A percentile compares a stretch with the other conserved stretches of the same genome.
These are phyloP conservation scores for Poeciliopsis prolifica DNA, from an alignment of 2,113 vertebrate species.

Conservation along the genomic window DNA sequence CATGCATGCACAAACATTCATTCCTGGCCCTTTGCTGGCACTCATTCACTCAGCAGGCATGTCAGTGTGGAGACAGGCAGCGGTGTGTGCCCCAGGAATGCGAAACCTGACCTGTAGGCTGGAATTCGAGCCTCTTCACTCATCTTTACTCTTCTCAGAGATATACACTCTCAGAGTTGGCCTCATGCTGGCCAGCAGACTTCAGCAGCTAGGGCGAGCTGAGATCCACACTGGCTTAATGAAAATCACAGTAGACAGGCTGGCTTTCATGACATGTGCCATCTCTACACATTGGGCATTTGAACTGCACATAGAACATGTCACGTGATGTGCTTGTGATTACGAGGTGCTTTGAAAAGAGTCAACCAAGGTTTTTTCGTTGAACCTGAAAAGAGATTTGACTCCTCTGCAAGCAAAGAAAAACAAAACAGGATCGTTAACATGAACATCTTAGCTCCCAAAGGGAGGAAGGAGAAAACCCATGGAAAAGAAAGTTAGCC, in stretches of 20 bases:
- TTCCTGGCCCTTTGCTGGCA: slow-evolving; percentile 60
- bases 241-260: slow-evolving; percentile 33
- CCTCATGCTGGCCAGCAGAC: slow-evolving; percentile 30
- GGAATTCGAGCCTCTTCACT: slow-evolving; percentile 75
- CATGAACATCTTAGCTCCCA: slow-evolving; percentile 75
- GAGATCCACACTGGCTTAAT: slow-evolving; percentile 33
- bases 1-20: slow-evolving; percentile 30
- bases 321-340: neutral
- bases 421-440: slow-evolving; percentile 62
- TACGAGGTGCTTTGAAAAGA: neutral
- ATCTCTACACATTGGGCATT: neutral
- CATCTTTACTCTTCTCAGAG: slow-evolving; percentile 70
- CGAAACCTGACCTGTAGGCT: slow-evolving; percentile 77
- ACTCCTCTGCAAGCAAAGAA: slow-evolving; percentile 48
- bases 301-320: neutral
- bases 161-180: slow-evolving; percentile 48
- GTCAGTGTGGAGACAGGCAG: slow-evolving; percentile 76
- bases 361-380: neutral
- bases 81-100: slow-evolving; percentile 80
- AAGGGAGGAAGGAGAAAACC: slow-evolving; percentile 69
- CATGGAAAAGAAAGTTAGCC: slow-evolving; percentile 55
- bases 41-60: slow-evolving; percentile 76
- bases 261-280: neutral
- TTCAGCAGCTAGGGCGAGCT: slow-evolving; percentile 47
- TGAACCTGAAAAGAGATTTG: slow-evolving; percentile 21